Evolutionary conservation across 2,113 vertebrate genomes (phyloP).

Genomic region (Xenus cinereus): DNA sequence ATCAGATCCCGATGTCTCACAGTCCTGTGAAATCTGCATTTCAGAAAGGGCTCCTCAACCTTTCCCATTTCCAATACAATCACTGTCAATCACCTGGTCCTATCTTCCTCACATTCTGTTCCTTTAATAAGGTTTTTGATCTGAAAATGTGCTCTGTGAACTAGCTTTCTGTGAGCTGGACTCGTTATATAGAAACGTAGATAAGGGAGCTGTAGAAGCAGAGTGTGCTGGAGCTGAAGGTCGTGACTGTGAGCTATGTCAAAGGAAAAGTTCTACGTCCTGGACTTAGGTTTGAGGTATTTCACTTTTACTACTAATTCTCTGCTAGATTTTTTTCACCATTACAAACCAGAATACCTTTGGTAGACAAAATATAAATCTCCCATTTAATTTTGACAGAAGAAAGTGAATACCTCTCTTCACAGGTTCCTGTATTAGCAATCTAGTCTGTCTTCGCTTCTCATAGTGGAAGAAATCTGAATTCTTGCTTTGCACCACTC

Average conservation of each 20-base stretch:
- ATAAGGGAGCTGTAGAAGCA: neutral
- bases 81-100: neutral
- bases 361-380: neutral
- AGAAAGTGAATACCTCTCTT: neutral
- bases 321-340: neutral
- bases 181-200: neutral
- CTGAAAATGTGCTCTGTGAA: neutral
- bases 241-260: neutral
- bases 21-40: neutral
- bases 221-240: neutral
- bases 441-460: neutral
- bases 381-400: neutral
- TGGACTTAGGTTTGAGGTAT: neutral
- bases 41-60: neutral
- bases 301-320: neutral
- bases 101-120: constrained; percentile 17
- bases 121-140: constrained; percentile 41
- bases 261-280: neutral
- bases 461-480: neutral
- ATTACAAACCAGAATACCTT: neutral
- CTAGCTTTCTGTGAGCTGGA: neutral
- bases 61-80: neutral
- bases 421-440: neutral
- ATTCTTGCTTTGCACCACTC: neutral
- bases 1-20: neutral